Evolutionary conservation across 2,888 invertebrate species (phyloP).

Genomic region (Dasysyrphus albostriatus): DNA sequence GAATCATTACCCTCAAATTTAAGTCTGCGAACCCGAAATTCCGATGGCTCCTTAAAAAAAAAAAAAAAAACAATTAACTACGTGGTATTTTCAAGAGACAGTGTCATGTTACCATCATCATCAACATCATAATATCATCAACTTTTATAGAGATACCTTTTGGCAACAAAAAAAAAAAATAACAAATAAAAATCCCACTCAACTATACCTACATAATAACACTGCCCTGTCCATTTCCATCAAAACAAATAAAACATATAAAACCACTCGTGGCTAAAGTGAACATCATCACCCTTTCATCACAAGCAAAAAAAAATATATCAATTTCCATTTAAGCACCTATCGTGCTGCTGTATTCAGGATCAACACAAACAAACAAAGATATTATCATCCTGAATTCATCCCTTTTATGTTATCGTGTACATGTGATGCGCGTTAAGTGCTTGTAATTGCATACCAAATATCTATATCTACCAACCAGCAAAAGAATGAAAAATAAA

Average conservation of each 20-base stretch:
- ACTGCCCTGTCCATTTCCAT: slow-evolving; percentile 4
- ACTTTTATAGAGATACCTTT: neutral
- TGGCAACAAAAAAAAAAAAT: neutral
- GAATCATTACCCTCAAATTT: neutral
- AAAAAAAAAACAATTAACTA: neutral
- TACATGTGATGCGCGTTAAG: slow-evolving; percentile 47
- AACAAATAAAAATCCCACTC: neutral
- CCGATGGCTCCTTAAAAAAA: neutral
- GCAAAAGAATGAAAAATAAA: neutral
- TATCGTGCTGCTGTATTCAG: slow-evolving; percentile 34
- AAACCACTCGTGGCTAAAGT: slow-evolving; percentile 19
- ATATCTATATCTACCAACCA: slow-evolving; percentile 1
- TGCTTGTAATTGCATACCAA: slow-evolving; percentile 58
- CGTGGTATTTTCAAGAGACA: slow-evolving; percentile 16
- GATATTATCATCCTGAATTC: slow-evolving; percentile 22
- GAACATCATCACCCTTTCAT: slow-evolving; percentile 43
- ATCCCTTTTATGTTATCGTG: slow-evolving; percentile 29
- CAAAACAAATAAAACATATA: slow-evolving; percentile 48
- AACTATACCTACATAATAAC: neutral
- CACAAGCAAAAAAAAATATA: slow-evolving; percentile 27
- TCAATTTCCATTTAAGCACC: slow-evolving; percentile 65
- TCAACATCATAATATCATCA: slow-evolving; percentile 12
- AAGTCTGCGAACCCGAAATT: neutral
- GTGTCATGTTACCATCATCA: slow-evolving; percentile 25
- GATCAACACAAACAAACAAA: slow-evolving; percentile 37